Conservation (phyloP, 1,140 invertebrate species). For the Lineus longissimus region DNA sequence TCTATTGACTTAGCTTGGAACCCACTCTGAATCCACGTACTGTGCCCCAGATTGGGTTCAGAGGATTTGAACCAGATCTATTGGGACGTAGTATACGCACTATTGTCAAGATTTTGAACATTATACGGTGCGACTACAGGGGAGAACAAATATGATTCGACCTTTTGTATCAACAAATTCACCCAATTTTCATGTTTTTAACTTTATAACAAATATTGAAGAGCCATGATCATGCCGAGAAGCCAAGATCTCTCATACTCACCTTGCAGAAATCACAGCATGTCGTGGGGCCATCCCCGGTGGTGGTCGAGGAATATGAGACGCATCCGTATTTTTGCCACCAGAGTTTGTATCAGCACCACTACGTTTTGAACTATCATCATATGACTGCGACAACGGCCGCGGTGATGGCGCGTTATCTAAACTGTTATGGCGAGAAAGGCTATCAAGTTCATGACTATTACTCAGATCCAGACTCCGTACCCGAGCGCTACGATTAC, state of each 20-base stretch:
- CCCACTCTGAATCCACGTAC: too few species aligned
- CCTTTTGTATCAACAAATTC: too few species aligned
- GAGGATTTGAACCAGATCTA: too few species aligned
- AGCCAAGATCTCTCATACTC: background rate
- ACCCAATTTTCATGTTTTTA: too few species aligned
- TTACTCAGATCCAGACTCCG: background rate
- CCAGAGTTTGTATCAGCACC: background rate
- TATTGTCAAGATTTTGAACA: too few species aligned
- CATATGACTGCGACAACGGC: background rate
- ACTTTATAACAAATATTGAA: too few species aligned
- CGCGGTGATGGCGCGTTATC: background rate
- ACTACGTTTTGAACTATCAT: conserved; percentile 3
- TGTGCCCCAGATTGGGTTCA: too few species aligned
- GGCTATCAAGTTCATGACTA: background rate
- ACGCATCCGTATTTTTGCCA: background rate
- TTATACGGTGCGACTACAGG: too few species aligned
- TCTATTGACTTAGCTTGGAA: too few species aligned
- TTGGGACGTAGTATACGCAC: too few species aligned
- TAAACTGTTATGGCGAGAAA: conserved; percentile 3
- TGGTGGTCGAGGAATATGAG: background rate
- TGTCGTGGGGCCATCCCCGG: background rate
- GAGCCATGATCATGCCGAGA: too few species aligned
- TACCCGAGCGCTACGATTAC: background rate
- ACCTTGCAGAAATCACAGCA: background rate
- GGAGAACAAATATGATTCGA: too few species aligned